Conservation (phyloP, 1,140 invertebrate genomes). For the Oscheius sp. region DNA sequence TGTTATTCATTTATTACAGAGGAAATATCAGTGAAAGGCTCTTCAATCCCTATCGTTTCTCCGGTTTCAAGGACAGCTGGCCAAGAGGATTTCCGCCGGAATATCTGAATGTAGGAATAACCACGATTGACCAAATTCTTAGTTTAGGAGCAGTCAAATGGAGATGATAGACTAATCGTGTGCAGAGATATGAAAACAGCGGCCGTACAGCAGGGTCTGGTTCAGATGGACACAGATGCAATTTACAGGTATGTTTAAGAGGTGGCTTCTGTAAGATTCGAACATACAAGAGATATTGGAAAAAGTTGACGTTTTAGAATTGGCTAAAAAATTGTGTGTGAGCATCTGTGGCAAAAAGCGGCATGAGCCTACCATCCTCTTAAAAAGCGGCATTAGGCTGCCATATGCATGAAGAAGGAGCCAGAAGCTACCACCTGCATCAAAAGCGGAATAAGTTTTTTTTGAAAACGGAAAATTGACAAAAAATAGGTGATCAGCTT, state of each 20-base stretch:
- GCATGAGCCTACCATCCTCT: too few relatives aligned
- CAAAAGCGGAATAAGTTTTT: neutral
- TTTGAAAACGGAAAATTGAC: neutral
- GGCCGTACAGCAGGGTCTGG: conserved; percentile 60
- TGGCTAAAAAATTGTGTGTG: neutral
- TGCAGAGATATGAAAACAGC: conserved; percentile 38
- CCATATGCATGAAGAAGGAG: too few relatives aligned
- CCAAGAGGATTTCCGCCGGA: conserved; percentile 53
- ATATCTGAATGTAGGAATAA: conserved; percentile 20
- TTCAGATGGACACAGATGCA: conserved; percentile 61
- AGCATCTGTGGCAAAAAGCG: too few relatives aligned
- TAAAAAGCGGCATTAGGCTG: too few relatives aligned
- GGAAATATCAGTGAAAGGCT: conserved; percentile 39
- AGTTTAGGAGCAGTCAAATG: conserved; percentile 5
- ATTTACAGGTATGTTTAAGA: conserved; percentile 47
- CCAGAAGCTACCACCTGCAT: too few relatives aligned
- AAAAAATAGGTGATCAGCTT: too few relatives aligned
- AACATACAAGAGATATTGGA: neutral
- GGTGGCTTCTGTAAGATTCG: too few relatives aligned
- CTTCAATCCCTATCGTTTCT: conserved; percentile 58
- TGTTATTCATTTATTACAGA: too few relatives aligned
- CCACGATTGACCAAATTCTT: too few relatives aligned
- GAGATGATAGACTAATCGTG: neutral
- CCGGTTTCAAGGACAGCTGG: conserved; percentile 59
- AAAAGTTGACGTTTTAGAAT: neutral